Evolutionary conservation across 2,113 vertebrate genomes (phyloP).

Genomic region (Baryphthengus martii): DNA sequence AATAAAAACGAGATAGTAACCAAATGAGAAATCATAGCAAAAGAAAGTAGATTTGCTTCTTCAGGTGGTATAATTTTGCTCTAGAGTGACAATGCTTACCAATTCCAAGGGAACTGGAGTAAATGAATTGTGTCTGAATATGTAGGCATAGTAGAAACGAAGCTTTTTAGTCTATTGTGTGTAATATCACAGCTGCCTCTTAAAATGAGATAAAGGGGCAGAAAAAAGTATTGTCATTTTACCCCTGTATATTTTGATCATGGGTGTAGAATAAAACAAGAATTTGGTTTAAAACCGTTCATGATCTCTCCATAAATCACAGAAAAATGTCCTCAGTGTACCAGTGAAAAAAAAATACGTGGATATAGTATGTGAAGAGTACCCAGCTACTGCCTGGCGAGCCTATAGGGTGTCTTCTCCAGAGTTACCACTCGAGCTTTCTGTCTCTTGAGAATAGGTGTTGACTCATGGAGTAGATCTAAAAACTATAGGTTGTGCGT

Average conservation of each 20-base stretch:
- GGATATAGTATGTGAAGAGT: neutral
- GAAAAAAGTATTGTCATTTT: neutral
- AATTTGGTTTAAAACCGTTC: neutral
- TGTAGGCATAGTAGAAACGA: neutral
- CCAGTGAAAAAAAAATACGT: neutral
- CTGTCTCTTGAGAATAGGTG: neutral
- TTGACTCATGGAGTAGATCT: neutral
- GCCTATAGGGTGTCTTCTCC: neutral
- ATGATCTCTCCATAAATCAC: neutral
- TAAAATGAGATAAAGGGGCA: neutral
- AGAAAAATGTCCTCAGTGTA: neutral
- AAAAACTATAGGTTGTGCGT: neutral
- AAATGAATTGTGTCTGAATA: neutral
- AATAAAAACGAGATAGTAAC: no score
- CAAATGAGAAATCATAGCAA: neutral
- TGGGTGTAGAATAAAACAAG: neutral
- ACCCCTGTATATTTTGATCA: neutral
- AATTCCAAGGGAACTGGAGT: neutral
- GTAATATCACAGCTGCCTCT: neutral
- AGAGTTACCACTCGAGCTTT: neutral
- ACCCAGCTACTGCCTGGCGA: neutral
- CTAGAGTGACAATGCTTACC: neutral
- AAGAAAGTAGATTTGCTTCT: neutral
- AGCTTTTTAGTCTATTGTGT: neutral
- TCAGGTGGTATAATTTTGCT: neutral